Evolutionary conservation across 2,888 invertebrate genomes (phyloP).

Genomic region (Axea sp.): DNA sequence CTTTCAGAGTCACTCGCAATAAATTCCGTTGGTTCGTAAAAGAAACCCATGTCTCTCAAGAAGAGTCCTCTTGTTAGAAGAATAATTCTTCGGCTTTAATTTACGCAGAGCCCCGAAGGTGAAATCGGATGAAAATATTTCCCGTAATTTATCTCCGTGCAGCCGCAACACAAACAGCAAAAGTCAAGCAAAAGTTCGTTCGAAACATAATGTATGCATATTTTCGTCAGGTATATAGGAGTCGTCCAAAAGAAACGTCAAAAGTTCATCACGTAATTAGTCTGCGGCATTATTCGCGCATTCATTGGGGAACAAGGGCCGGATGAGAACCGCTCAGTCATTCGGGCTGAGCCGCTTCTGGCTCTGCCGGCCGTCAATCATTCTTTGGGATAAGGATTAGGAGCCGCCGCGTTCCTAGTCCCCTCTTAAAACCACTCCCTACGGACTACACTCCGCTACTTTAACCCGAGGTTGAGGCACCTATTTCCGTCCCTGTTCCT

Average conservation of each 20-base stretch:
- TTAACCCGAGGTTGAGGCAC: slow-evolving; percentile 4
- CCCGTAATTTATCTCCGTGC: neutral
- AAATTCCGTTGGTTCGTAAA: too few species aligned
- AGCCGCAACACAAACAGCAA: neutral
- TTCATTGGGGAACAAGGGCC: slow-evolving; percentile 4
- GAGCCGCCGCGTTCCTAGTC: slow-evolving; percentile 28
- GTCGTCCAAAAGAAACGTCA: slow-evolving; percentile 16
- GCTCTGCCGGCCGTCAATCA: slow-evolving; percentile 35
- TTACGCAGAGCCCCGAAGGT: slow-evolving; percentile 7
- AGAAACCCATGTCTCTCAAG: too few species aligned
- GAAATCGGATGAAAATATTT: neutral
- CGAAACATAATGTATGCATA: slow-evolving; percentile 26
- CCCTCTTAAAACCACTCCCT: slow-evolving; percentile 32
- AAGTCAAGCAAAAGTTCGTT: slow-evolving; percentile 2
- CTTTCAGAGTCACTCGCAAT: too few species aligned
- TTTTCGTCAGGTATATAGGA: slow-evolving; percentile 7
- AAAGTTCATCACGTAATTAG: slow-evolving; percentile 30
- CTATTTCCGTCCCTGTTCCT: slow-evolving; percentile 10
- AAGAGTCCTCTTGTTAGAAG: too few species aligned
- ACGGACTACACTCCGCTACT: slow-evolving; percentile 12
- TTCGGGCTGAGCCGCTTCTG: slow-evolving; percentile 31
- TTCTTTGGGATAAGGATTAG: slow-evolving; percentile 43
- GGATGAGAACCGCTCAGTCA: slow-evolving; percentile 32
- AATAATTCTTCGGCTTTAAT: too few species aligned
- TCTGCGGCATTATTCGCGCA: slow-evolving; percentile 25